Percentiles rank a stretch among this genome's conserved stretches.
phyloP scores from a whole-genome alignment of 2,797 vertebrate genomes.

The Poecile montanus region DNA sequence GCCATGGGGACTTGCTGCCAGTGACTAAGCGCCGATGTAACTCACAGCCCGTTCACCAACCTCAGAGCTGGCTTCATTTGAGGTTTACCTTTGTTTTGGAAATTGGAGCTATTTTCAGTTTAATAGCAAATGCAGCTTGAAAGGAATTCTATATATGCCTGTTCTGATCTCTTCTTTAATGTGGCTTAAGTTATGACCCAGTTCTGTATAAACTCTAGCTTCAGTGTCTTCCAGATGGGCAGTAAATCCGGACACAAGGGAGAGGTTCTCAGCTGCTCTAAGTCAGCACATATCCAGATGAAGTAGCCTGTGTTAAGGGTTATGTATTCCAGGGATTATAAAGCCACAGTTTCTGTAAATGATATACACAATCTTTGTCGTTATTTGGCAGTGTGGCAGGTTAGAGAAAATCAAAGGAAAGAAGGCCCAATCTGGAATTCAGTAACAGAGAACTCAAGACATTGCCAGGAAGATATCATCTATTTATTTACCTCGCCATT shows the following conservation, averaged over 20 bases:
- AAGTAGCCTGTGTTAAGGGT: not conserved
- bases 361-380: not conserved
- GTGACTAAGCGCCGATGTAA: not conserved
- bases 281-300: slow-evolving; percentile 26
- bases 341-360: not conserved
- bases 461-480: not conserved
- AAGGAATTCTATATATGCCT: slow-evolving; percentile 24
- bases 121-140: slow-evolving; percentile 4
- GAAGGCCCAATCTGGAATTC: not conserved
- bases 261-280: slow-evolving; percentile 30
- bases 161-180: slow-evolving; percentile 52
- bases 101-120: slow-evolving; percentile 1
- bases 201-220: not conserved
- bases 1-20: rapidly evolving
- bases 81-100: not conserved
- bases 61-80: not conserved
- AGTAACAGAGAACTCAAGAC: not conserved
- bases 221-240: slow-evolving; percentile 58
- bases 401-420: not conserved
- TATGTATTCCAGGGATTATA: not conserved
- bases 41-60: not conserved
- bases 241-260: slow-evolving; percentile 23
- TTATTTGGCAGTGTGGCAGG: not conserved
- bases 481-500: not conserved
- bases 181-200: slow-evolving; percentile 19